Evolutionary conservation across 2,113 vertebrate genomes (phyloP), one percentile per base, ranked within the genome.

Genomic region (Toxostoma redivivum): DNA sequence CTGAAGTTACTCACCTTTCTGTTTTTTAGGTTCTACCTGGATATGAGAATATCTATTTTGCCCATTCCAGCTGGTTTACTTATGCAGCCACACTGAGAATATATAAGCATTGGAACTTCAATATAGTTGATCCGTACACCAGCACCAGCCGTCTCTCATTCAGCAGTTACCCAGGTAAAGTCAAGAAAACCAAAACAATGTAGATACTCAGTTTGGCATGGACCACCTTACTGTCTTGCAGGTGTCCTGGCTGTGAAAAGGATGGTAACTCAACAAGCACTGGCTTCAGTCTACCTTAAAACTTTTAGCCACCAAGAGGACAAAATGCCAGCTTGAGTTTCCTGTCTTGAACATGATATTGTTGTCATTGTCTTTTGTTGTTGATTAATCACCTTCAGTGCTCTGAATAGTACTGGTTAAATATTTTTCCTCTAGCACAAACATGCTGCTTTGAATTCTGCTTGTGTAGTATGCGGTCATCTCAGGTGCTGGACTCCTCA

Each of bases 1-100:
- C 79, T 71, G 58, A 74, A 90, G 76, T 72, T 20, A 50, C 21
- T 92, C 0, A 69, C 77, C 50, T 50, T 86, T 88, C 62, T 92
- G 31, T 94, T 94, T 96, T 85, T 61, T 89, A 99, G 99, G 98
- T 99, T 97, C 97, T 99, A 37, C 99, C 99, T 23, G 99, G 99
- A 57, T 99, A 98, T 90, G 99, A 99, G 97, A 99, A 99, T 96
- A 98, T 99, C 72, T 97, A 98, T 95, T 99, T 99, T 86, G 98
- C 98, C 86, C 99, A 99, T 97, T 99, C 99, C 83, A 99, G 99
- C 97, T 99, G 99, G 99, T 99, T 99, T 96, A 99, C 98, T 0
- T 99, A 99, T 8, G 99, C 99, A 2, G 98, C 99, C 95, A 98
- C 98, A 4, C 97, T 99, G 98, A 98, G 99, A 74, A 98, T 99